Evolutionary conservation across 2,797 vertebrate genomes (phyloP), one percentile per base, ranked within the genome.

Genomic region (Coregonus ussuriensis): DNA sequence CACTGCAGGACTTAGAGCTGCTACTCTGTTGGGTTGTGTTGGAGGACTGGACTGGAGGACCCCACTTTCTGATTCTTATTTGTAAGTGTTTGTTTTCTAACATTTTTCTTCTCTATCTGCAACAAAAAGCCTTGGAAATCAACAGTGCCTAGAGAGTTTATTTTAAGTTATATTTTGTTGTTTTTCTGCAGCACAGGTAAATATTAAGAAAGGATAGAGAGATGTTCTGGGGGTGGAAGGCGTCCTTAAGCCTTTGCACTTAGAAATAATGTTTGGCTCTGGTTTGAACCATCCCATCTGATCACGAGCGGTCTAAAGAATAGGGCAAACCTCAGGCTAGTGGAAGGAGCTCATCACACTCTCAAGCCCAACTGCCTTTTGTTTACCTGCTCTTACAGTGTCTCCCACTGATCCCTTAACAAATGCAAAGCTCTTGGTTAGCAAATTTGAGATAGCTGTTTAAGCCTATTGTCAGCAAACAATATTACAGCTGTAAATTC

Each of bases 81-180:
- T 47, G 11, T 13, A 47, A 47, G 9, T 47, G 41, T 47, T 47
- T 47, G 41, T 47, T 47, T 35, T 54, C 65, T 74, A 70, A 77
- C 70, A 63, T 13, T 51, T 68, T 78, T 90, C 76, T 52, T 91
- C 85, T 86, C 84, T 90, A 81, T 91, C 87, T 91, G 89, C 90
- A 92, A 89, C 90, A 88, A 89, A 92, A 93, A 84, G 92, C 93
- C 93, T 95, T 94, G 90, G 91, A 94, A 91, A 93, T 95, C 93
- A 94, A 93, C 91, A 95, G 94, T 95, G 94, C 94, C 94, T 95
- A 93, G 91, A 94, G 90, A 92, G 90, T 93, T 92, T 91, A 91
- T 90, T 85, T 92, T 91, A 90, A 47, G 87, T 93, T 92, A 86
- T 92, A 87, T 87, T 91, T 85, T 87, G 82, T 91, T 91, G 85